Conservation (phyloP, 2,797 vertebrate species). For the Sebastes hubbsi region DNA sequence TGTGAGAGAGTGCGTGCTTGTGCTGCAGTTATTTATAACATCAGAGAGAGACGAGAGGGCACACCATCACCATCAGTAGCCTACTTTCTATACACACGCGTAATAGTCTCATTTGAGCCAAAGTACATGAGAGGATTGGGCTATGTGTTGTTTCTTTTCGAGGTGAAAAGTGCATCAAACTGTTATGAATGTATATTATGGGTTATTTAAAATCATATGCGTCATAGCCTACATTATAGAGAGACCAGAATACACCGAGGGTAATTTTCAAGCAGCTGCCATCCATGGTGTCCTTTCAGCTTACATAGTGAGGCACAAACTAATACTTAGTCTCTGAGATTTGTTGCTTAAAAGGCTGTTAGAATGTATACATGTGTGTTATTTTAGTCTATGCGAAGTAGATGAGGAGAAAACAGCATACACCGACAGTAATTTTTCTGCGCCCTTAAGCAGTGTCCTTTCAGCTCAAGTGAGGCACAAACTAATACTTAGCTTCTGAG, state of each 20-base stretch:
- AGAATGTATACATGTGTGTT: too few relatives aligned
- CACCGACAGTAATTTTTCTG: conserved; percentile 48
- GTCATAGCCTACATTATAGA: conserved; percentile 27
- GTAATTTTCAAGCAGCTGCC: too few relatives aligned
- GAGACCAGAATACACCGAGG: conserved; percentile 1
- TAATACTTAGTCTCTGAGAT: too few relatives aligned
- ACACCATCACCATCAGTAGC: conserved; percentile 20
- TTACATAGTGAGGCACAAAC: too few relatives aligned
- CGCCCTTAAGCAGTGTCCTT: conserved; percentile 66
- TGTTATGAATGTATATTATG: conserved; percentile 1
- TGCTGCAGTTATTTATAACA: conserved; percentile 70
- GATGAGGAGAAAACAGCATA: conserved; percentile 9
- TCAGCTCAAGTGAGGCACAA: too few relatives aligned
- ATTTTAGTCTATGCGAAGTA: conserved; percentile 35
- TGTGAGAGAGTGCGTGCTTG: conserved; percentile 4
- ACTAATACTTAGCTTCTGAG: too few relatives aligned
- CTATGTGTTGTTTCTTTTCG: neutral
- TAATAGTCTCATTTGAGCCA: neutral
- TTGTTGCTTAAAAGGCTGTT: too few relatives aligned
- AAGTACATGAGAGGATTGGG: neutral
- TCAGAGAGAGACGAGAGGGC: conserved; percentile 2
- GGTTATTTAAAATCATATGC: conserved; percentile 59
- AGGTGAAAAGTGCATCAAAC: conserved; percentile 19
- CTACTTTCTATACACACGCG: conserved; percentile 16
- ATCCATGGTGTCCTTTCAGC: too few relatives aligned